These are phyloP conservation scores for Melanchra persicariae DNA, from an alignment of 2,888 invertebrate species.

Conservation along the genomic window DNA sequence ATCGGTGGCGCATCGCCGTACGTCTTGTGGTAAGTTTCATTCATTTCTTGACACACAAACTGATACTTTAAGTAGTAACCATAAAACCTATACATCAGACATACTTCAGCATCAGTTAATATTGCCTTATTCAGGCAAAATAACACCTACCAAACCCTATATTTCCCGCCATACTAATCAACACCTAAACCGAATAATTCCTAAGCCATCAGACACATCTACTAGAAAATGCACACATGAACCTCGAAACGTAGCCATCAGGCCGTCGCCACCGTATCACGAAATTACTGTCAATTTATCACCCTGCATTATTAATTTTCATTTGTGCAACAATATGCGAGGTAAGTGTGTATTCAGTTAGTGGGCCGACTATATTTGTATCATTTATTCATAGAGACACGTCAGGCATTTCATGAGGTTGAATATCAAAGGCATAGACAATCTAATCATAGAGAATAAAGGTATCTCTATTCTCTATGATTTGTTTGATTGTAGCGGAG, in stretches of 20 bases:
- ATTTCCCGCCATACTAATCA: neutral
- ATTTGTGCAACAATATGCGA: conserved; percentile 74
- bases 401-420: conserved; percentile 77
- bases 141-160: neutral
- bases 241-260: conserved; percentile 23
- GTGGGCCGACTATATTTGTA: conserved; percentile 76
- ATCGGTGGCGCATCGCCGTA: no score
- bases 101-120: neutral
- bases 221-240: conserved; percentile 41
- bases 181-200: conserved; percentile 3
- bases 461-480: conserved; percentile 18
- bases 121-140: neutral
- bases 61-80: no score
- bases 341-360: conserved; percentile 76
- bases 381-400: conserved; percentile 80
- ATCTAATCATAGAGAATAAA: conserved; percentile 64
- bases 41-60: no score
- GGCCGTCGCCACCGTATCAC: conserved; percentile 70
- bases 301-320: conserved; percentile 86
- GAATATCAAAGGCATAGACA: conserved; percentile 72
- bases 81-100: neutral
- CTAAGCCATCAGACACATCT: conserved; percentile 19
- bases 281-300: conserved; percentile 87
- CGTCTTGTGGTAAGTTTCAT: no score
- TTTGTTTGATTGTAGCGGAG: conserved; percentile 29